These are phyloP conservation scores for Seladonia tumulorum DNA, from an alignment of 2,888 invertebrate species.

Conservation along the genomic window DNA sequence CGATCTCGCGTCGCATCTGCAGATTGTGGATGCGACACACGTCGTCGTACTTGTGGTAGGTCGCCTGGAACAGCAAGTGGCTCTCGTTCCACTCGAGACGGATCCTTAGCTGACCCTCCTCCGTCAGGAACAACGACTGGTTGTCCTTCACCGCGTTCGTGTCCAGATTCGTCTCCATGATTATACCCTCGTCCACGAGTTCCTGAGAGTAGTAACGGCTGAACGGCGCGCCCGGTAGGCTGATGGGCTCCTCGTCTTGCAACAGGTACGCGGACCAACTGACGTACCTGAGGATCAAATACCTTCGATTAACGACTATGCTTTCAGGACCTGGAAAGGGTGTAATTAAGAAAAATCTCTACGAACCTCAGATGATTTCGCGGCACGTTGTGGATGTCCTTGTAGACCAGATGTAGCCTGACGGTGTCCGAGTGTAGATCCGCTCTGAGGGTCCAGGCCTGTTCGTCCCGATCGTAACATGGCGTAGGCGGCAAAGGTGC, in stretches of 20 bases:
- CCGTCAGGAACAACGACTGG: slow-evolving; percentile 89
- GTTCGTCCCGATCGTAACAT: slow-evolving; percentile 92
- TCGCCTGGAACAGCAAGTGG: slow-evolving; percentile 91
- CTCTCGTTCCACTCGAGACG: slow-evolving; percentile 94
- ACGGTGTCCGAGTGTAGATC: slow-evolving; percentile 92
- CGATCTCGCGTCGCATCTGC: slow-evolving; percentile 93
- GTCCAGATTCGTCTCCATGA: slow-evolving; percentile 91
- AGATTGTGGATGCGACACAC: slow-evolving; percentile 92
- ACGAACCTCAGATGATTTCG: slow-evolving; percentile 89
- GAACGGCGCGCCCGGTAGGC: slow-evolving; percentile 90
- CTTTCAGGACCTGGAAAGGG: too few relatives aligned
- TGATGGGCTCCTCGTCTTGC: slow-evolving; percentile 87
- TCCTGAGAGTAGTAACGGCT: slow-evolving; percentile 93
- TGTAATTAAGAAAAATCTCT: neutral
- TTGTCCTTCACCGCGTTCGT: slow-evolving; percentile 90
- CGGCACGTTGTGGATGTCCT: slow-evolving; percentile 91
- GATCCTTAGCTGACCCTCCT: slow-evolving; percentile 90
- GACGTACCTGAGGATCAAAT: slow-evolving; percentile 84
- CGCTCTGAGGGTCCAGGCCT: slow-evolving; percentile 91
- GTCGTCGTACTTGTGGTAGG: slow-evolving; percentile 93
- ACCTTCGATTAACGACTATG: neutral
- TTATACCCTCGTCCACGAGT: slow-evolving; percentile 91
- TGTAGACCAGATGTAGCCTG: slow-evolving; percentile 90
- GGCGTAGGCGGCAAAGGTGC: slow-evolving; percentile 86
- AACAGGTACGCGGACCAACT: slow-evolving; percentile 90